Conservation (phyloP, 2,113 vertebrate genomes). For the Athene cunicularia region DNA sequence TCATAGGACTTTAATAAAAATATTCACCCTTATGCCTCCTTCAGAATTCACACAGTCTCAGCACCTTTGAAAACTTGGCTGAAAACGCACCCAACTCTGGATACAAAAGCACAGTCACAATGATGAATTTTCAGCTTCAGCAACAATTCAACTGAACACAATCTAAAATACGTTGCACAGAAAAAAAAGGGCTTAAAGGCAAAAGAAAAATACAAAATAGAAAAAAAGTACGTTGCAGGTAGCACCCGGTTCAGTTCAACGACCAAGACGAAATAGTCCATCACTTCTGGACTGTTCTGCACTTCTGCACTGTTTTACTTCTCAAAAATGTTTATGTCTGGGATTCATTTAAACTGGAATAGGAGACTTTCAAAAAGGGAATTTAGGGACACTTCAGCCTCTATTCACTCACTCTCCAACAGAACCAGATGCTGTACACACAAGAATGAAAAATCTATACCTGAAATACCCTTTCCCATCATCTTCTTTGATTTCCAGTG, state of each 20-base stretch:
- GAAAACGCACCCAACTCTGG: background rate
- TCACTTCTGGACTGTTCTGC: too few species aligned
- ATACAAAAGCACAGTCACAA: background rate
- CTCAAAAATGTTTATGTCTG: background rate
- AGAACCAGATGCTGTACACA: background rate
- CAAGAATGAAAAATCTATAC: conserved; percentile 66
- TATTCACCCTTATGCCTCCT: background rate
- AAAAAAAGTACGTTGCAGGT: background rate
- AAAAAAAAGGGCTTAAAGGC: background rate
- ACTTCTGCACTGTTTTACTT: background rate
- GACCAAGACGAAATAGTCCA: background rate
- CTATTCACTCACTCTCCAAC: background rate
- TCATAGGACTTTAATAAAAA: background rate
- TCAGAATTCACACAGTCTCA: background rate
- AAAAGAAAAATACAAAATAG: background rate
- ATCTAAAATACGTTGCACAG: background rate
- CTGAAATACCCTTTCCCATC: conserved; percentile 98
- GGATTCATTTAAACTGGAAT: background rate
- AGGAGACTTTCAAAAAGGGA: background rate
- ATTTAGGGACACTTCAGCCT: background rate
- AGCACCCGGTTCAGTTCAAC: background rate
- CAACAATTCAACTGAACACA: background rate
- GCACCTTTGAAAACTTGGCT: background rate
- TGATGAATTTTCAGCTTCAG: background rate
- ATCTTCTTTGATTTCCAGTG: conserved; percentile 97